Evolutionary conservation across 2,888 invertebrate species (phyloP).

Genomic region (Nomada fucata): DNA sequence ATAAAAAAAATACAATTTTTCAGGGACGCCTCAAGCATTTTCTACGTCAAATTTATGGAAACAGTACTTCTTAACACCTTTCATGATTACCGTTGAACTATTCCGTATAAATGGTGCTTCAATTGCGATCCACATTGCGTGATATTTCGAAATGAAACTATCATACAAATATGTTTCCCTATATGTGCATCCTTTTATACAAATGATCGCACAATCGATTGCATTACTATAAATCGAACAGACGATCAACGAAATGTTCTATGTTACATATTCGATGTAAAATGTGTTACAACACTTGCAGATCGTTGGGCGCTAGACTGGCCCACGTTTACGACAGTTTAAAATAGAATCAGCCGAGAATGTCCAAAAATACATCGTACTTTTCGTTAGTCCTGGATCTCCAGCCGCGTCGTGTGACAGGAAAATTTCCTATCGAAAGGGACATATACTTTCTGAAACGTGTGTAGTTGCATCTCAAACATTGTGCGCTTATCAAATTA

Average conservation of each 20-base stretch:
- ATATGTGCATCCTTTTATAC: background rate
- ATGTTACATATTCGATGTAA: background rate
- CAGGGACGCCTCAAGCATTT: background rate
- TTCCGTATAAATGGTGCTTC: constrained; percentile 2
- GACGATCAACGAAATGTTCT: background rate
- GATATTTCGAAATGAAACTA: constrained; percentile 28
- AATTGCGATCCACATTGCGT: constrained; percentile 22
- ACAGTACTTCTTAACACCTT: constrained; percentile 14
- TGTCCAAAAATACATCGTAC: constrained; percentile 79
- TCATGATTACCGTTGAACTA: constrained; percentile 22
- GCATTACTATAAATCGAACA: background rate
- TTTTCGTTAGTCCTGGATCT: constrained; percentile 66
- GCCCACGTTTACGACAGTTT: constrained; percentile 68
- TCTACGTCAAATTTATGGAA: background rate
- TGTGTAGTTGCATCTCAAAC: background rate
- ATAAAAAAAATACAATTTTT: constrained; percentile 1
- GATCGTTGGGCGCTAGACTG: constrained; percentile 32
- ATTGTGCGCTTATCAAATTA: constrained; percentile 11
- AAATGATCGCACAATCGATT: background rate
- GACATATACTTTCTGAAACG: background rate
- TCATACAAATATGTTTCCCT: background rate
- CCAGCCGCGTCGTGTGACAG: constrained; percentile 53
- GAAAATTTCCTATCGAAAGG: constrained; percentile 1
- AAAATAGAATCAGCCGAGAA: constrained; percentile 78
- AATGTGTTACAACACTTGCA: constrained; percentile 21